Conservation (phyloP, 2,113 vertebrate genomes). For the Sinocyclocheilus grahami region DNA sequence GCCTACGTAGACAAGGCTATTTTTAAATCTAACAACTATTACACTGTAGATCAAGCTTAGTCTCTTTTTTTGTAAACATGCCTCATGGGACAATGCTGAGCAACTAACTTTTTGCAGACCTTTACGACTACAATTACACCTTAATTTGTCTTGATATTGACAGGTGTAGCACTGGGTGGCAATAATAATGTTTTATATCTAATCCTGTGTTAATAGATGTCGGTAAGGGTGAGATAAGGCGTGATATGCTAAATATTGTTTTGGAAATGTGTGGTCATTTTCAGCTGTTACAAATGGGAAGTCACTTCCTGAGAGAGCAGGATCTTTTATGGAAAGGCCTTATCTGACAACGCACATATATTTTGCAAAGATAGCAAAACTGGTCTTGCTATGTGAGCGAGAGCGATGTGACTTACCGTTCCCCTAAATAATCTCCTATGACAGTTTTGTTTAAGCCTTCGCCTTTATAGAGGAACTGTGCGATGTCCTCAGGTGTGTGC, state of each 20-base stretch:
- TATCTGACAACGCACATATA: slow-evolving; percentile 58
- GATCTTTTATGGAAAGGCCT: slow-evolving; percentile 31
- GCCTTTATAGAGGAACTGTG: slow-evolving; percentile 98
- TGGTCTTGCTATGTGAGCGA: slow-evolving; percentile 34
- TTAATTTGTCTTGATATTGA: not conserved
- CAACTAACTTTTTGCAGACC: not conserved
- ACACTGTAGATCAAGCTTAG: not conserved
- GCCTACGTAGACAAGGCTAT: slow-evolving; percentile 14
- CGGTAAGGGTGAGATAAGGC: slow-evolving; percentile 16
- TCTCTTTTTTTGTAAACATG: slow-evolving; percentile 5
- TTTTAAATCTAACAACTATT: not conserved
- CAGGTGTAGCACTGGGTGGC: not conserved
- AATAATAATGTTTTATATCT: slow-evolving; percentile 20
- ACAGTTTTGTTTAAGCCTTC: slow-evolving; percentile 98
- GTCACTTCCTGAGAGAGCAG: slow-evolving; percentile 8
- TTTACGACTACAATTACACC: not conserved
- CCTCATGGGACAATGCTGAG: not conserved
- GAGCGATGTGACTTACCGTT: slow-evolving; percentile 79
- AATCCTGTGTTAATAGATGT: not conserved
- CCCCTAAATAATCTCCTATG: slow-evolving; percentile 97
- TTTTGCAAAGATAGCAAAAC: slow-evolving; percentile 39
- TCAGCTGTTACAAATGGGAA: slow-evolving; percentile 18
- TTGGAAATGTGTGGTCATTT: slow-evolving; percentile 13
- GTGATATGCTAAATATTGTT: slow-evolving; percentile 10
- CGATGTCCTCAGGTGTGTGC: slow-evolving; percentile 92